Evolutionary conservation across 2,113 vertebrate species (phyloP).

Genomic region (Podocnemis expansa): DNA sequence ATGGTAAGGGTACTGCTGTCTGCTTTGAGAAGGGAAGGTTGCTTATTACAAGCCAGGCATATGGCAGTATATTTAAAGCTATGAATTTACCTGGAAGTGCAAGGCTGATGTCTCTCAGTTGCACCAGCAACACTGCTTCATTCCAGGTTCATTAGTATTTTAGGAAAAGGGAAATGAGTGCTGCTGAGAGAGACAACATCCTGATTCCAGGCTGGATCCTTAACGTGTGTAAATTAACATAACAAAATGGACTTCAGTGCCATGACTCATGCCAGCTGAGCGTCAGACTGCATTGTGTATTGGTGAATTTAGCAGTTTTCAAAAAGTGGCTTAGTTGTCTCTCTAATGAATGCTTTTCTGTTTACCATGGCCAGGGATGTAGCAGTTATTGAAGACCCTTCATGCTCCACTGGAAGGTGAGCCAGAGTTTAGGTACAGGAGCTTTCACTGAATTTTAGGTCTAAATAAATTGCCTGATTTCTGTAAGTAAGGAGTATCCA

Average conservation of each 20-base stretch:
- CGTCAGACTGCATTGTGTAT: background rate
- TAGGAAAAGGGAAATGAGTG: background rate
- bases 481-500: background rate
- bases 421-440: background rate
- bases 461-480: background rate
- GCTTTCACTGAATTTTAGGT: background rate
- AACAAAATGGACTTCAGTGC: background rate
- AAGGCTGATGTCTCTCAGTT: background rate
- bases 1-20: background rate
- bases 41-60: background rate
- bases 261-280: rapidly evolving
- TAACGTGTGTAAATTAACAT: rapidly evolving
- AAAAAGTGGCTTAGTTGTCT: background rate
- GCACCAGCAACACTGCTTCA: background rate
- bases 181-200: background rate
- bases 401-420: rapidly evolving
- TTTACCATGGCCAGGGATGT: background rate
- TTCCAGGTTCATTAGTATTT: background rate
- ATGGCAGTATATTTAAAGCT: background rate
- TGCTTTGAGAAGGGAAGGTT: background rate
- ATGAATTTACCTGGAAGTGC: background rate
- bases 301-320: background rate
- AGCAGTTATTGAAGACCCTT: background rate
- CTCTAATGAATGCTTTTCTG: background rate
- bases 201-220: rapidly evolving